Conservation (phyloP, 2,888 invertebrate species). For the Nymphalis urticae region DNA sequence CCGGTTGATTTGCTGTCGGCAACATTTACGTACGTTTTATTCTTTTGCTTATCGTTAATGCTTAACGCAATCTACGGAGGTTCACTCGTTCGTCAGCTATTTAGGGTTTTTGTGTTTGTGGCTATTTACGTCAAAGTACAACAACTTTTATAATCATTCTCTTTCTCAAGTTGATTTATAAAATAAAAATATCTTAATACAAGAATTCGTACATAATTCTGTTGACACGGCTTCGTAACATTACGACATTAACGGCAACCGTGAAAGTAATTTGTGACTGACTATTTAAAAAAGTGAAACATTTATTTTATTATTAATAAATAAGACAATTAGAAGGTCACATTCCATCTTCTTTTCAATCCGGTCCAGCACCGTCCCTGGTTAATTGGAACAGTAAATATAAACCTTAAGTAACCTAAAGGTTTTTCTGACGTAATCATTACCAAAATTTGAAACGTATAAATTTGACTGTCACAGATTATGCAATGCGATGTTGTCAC, state of each 20-base stretch:
- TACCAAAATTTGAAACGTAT: conserved; percentile 22
- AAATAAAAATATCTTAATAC: neutral
- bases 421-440: conserved; percentile 11
- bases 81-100: too few relatives aligned
- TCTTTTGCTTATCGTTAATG: too few relatives aligned
- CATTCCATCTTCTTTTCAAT: neutral
- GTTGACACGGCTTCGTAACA: neutral
- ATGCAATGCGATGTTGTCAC: conserved; percentile 17
- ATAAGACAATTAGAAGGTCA: too few relatives aligned
- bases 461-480: conserved; percentile 17
- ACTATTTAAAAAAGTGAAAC: neutral
- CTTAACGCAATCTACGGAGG: too few relatives aligned
- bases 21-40: too few relatives aligned
- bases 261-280: neutral
- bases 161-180: too few relatives aligned
- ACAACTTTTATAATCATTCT: too few relatives aligned
- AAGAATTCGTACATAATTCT: neutral
- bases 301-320: too few relatives aligned
- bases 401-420: neutral
- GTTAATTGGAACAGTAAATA: neutral
- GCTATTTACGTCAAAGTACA: too few relatives aligned
- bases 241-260: conserved; percentile 1
- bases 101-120: too few relatives aligned
- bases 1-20: too few relatives aligned
- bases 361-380: neutral